A percentile compares a stretch with the other conserved stretches of the same genome.
Evolutionary conservation across 2,888 invertebrate species (phyloP).

Genomic region (Amphimallon solstitiale): DNA sequence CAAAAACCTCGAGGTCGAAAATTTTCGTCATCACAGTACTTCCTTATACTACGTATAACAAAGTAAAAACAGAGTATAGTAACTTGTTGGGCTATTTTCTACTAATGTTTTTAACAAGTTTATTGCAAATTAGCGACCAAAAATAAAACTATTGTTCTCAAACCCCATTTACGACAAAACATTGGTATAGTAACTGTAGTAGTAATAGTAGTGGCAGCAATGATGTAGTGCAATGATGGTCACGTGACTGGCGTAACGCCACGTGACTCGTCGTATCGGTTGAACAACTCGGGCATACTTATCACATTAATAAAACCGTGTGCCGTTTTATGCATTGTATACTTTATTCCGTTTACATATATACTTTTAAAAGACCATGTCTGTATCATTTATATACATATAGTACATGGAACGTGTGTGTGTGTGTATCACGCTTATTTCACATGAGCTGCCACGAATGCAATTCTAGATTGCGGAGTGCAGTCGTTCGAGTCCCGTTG

Average conservation of each 20-base stretch:
- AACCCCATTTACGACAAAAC: slow-evolving; percentile 14
- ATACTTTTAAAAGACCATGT: neutral
- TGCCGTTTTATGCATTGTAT: neutral
- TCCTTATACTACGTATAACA: too few relatives aligned
- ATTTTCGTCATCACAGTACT: too few relatives aligned
- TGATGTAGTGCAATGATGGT: neutral
- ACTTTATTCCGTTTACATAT: neutral
- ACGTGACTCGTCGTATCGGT: neutral
- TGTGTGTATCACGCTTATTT: slow-evolving; percentile 20
- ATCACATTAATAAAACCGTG: slow-evolving; percentile 25
- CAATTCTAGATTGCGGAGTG: slow-evolving; percentile 10
- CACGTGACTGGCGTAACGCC: slow-evolving; percentile 9
- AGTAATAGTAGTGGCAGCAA: too few relatives aligned
- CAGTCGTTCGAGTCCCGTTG: neutral
- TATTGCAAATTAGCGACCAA: neutral
- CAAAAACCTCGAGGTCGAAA: too few relatives aligned
- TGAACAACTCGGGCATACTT: slow-evolving; percentile 26
- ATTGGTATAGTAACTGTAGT: neutral
- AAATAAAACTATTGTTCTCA: neutral
- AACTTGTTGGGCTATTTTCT: too few relatives aligned
- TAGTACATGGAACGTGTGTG: neutral
- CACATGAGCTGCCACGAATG: slow-evolving; percentile 15
- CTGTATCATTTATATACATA: neutral
- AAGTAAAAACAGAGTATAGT: too few relatives aligned
- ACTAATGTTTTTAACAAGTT: too few relatives aligned